These are phyloP conservation scores for Anomalospiza imberbis DNA, from an alignment of 2,797 vertebrate species.

Conservation along the genomic window DNA sequence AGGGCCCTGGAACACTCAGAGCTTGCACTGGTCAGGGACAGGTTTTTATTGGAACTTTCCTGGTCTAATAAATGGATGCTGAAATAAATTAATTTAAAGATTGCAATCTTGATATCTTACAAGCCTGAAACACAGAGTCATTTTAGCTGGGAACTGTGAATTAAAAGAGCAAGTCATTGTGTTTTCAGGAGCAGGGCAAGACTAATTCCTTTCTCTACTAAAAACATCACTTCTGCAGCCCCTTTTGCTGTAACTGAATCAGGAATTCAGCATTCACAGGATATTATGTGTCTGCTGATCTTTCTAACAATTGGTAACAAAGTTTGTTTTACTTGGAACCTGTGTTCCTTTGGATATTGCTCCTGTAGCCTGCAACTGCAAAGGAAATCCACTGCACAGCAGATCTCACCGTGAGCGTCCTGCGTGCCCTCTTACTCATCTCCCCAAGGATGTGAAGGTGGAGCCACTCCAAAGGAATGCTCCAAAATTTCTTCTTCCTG, in stretches of 20 bases:
- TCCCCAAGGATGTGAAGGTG: neutral
- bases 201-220: neutral
- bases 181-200: neutral
- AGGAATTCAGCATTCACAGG: neutral
- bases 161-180: neutral
- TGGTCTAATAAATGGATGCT: neutral
- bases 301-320: neutral
- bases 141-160: neutral
- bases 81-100: neutral
- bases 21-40: neutral
- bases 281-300: neutral
- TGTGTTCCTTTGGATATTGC: neutral
- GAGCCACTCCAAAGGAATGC: neutral
- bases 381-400: neutral
- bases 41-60: neutral
- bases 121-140: neutral
- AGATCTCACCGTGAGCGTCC: neutral
- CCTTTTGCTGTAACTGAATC: neutral
- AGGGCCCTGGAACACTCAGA: neutral
- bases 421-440: accelerated
- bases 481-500: neutral
- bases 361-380: neutral
- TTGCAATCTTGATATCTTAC: neutral
- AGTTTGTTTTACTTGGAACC: neutral
- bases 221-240: neutral